phyloP scores from a whole-genome alignment of 2,888 invertebrate species.

The Crossocerus cetratus region DNA sequence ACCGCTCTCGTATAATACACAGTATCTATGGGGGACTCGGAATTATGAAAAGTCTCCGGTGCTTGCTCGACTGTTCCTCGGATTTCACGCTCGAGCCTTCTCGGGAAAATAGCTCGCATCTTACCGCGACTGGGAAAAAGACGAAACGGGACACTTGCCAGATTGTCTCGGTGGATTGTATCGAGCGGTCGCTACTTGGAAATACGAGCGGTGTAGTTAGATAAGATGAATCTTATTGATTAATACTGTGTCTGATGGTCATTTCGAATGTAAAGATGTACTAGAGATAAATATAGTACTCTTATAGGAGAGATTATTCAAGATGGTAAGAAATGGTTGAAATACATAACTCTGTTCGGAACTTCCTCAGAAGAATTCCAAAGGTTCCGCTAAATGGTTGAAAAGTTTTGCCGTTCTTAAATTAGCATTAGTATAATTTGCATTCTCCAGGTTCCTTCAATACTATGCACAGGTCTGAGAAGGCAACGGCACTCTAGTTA shows the following conservation, averaged over 20 bases:
- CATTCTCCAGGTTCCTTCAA: too few relatives aligned
- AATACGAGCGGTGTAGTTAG: slow-evolving; percentile 16
- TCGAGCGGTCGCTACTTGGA: slow-evolving; percentile 8
- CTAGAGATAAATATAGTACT: too few relatives aligned
- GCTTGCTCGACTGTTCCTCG: not conserved
- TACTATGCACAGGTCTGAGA: too few relatives aligned
- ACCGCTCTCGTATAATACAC: slow-evolving; percentile 19
- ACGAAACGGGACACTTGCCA: not conserved
- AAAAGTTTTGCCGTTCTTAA: too few relatives aligned
- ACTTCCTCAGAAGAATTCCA: too few relatives aligned
- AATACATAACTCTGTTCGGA: too few relatives aligned
- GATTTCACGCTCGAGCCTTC: slow-evolving; percentile 20
- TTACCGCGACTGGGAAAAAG: not conserved
- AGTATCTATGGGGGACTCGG: not conserved
- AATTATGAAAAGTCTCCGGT: slow-evolving; percentile 35
- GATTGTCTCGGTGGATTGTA: slow-evolving; percentile 28
- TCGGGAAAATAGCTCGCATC: not conserved
- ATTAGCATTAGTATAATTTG: too few relatives aligned
- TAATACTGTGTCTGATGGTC: slow-evolving; percentile 55
- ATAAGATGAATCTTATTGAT: slow-evolving; percentile 50
- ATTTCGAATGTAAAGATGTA: too few relatives aligned
- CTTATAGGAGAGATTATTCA: too few relatives aligned
- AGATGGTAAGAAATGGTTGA: too few relatives aligned
- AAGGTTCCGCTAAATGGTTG: too few relatives aligned
- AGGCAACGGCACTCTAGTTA: too few relatives aligned